phyloP scores from a whole-genome alignment of 2,888 invertebrate genomes.

The Eumacrocentrus americanus region DNA sequence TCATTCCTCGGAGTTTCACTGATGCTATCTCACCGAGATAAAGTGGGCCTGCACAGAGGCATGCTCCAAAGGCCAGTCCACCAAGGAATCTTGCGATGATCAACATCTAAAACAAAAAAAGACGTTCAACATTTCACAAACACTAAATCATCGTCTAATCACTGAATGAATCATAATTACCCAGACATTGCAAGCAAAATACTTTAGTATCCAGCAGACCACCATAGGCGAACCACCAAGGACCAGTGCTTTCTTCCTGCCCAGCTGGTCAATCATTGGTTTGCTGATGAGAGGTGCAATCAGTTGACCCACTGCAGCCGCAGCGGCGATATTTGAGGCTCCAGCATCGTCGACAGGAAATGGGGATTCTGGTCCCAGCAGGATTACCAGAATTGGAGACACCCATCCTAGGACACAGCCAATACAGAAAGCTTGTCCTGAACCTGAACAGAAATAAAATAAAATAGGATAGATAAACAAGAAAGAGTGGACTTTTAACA shows the following conservation, averaged over 20 bases:
- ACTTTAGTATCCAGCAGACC: slow-evolving; percentile 42
- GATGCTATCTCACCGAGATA: slow-evolving; percentile 49
- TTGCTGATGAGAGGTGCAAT: slow-evolving; percentile 39
- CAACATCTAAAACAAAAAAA: slow-evolving; percentile 38
- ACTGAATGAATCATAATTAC: slow-evolving; percentile 30
- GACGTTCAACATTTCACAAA: no score
- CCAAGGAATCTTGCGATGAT: slow-evolving; percentile 41
- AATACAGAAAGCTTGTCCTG: slow-evolving; percentile 34
- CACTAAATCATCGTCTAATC: neutral
- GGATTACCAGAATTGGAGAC: slow-evolving; percentile 42
- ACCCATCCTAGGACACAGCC: slow-evolving; percentile 47
- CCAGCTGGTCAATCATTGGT: slow-evolving; percentile 41
- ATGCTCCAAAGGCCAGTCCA: slow-evolving; percentile 41
- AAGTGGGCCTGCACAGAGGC: slow-evolving; percentile 39
- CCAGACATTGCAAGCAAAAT: slow-evolving; percentile 39
- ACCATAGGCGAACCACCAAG: slow-evolving; percentile 39
- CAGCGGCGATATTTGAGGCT: slow-evolving; percentile 44
- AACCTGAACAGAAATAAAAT: slow-evolving; percentile 26
- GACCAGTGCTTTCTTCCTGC: slow-evolving; percentile 43
- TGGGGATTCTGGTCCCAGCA: slow-evolving; percentile 41
- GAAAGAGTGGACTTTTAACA: neutral
- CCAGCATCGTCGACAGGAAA: slow-evolving; percentile 38
- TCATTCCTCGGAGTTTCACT: slow-evolving; percentile 63
- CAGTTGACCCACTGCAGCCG: slow-evolving; percentile 39
- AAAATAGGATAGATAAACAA: no score